These are phyloP conservation scores for Magallana ariakensis DNA, from an alignment of 1,140 invertebrate species.

Conservation along the genomic window DNA sequence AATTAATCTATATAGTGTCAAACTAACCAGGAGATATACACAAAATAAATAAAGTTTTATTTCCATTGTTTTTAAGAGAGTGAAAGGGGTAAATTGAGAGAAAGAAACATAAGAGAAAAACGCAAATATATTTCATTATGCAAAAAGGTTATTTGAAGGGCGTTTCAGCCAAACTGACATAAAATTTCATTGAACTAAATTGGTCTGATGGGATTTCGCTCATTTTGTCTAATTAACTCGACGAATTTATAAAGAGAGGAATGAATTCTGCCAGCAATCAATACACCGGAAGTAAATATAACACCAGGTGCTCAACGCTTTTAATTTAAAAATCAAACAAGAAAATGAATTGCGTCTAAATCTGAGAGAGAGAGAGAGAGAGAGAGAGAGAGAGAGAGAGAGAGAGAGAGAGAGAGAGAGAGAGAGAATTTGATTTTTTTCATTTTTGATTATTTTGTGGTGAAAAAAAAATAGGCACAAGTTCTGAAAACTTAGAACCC, in stretches of 20 bases:
- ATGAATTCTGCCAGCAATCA: not conserved
- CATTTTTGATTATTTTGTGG: too few relatives aligned
- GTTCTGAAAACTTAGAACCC: too few relatives aligned
- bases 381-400: too few relatives aligned
- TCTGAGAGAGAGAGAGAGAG: too few relatives aligned
- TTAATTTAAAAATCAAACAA: conserved; percentile 2
- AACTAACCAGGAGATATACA: too few relatives aligned
- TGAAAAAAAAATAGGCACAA: too few relatives aligned
- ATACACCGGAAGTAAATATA: not conserved
- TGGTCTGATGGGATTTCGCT: not conserved
- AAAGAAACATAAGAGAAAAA: not conserved
- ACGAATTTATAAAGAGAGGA: not conserved
- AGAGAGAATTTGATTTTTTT: too few relatives aligned
- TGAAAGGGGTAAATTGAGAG: not conserved
- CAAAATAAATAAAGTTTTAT: too few relatives aligned
- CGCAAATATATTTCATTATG: not conserved
- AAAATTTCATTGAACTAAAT: not conserved
- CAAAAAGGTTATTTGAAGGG: not conserved
- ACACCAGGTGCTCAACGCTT: not conserved
- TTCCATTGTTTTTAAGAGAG: too few relatives aligned
- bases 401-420: too few relatives aligned
- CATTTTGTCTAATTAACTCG: not conserved
- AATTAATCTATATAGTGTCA: too few relatives aligned
- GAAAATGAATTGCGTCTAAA: not conserved
- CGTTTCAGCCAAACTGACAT: not conserved